Base-by-base conservation (phyloP, 2,113 vertebrate genomes). In the Gavialis gangeticus region DNA sequence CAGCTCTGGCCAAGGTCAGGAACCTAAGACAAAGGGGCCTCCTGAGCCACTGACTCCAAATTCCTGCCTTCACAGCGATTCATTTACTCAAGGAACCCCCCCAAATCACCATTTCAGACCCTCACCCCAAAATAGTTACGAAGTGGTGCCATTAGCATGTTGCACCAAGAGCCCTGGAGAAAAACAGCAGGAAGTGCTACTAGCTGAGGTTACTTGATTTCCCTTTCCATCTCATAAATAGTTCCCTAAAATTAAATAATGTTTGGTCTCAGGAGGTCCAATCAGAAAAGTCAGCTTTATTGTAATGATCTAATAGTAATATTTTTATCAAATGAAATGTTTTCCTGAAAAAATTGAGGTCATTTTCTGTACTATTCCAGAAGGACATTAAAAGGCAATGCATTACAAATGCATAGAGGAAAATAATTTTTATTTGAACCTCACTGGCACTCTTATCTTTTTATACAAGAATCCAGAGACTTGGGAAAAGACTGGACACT, bases 231-330 rank as follows among this genome's bases (percentile, higher is more conserved):
- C 37, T 78, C 66, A 46, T 79, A 82, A 77, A 84, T 63, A 46
- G 75, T 64, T 77, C 64, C 71, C 13, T 69, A 19, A 77, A 66
- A 62, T 77, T 19, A 82, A 73, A 18, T 28, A 58, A 17, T 75
- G 69, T 46, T 17, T 92, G 15, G 80, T 84, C 28, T 0, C 1
- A 75, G 79, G 58, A 17, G 21, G 67, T 54, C 46, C 46, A 46
- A 69, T 30, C 59, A 85, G 81, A 90, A 87, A 82, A 73, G 82
- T 79, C 13, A 5, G 24, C 77, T 92, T 54, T 79, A n/a, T 12
- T 12, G 12, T 1, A 13, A 28, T 57, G 11, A 54, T 75, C 76
- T 83, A 67, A 55, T 85, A 59, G 34, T 0, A 46, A 0, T 25
- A 4, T 27, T 91, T 91, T 91, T 85, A 3, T 80, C 76, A 46